Conservation (phyloP, 2,113 vertebrate genomes). For the Epinephelus fuscoguttatus region DNA sequence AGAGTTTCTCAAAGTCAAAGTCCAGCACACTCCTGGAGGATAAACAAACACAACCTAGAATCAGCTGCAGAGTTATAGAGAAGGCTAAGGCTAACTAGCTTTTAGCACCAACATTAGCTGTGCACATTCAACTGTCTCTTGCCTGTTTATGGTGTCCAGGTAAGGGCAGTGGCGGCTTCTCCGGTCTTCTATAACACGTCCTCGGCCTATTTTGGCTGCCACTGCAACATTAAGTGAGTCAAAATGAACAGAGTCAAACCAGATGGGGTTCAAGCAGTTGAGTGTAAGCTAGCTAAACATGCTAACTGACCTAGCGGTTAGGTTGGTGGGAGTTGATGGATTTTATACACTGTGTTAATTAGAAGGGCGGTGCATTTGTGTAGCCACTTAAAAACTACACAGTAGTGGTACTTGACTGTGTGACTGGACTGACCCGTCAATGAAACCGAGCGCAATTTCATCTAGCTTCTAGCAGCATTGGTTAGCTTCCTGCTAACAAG, state of each 20-base stretch:
- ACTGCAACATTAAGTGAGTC: conserved; percentile 52
- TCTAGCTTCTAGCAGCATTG: not conserved
- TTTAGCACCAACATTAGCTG: not conserved
- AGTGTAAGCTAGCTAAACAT: conserved; percentile 27
- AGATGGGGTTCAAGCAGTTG: not conserved
- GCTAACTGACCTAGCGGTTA: conserved; percentile 22
- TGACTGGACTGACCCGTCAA: fast-evolving
- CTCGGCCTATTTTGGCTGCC: conserved; percentile 70
- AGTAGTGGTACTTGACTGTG: not conserved
- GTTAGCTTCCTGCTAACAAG: conserved; percentile 40
- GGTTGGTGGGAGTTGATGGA: not conserved
- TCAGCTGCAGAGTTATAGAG: not conserved
- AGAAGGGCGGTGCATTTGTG: not conserved
- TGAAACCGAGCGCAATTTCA: not conserved
- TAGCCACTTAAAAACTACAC: not conserved
- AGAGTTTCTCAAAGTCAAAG: conserved; percentile 98
- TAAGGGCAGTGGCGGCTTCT: conserved; percentile 97
- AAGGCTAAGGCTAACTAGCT: not conserved
- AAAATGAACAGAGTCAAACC: not conserved
- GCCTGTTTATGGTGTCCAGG: conserved; percentile 97
- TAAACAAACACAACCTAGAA: conserved; percentile 8
- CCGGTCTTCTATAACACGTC: conserved; percentile 85
- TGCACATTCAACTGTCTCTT: conserved; percentile 13
- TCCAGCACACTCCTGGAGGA: conserved; percentile 92
- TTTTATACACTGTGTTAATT: not conserved